These are phyloP conservation scores for Addax nasomaculatus DNA, from an alignment of 2,113 vertebrate species.

Conservation along the genomic window DNA sequence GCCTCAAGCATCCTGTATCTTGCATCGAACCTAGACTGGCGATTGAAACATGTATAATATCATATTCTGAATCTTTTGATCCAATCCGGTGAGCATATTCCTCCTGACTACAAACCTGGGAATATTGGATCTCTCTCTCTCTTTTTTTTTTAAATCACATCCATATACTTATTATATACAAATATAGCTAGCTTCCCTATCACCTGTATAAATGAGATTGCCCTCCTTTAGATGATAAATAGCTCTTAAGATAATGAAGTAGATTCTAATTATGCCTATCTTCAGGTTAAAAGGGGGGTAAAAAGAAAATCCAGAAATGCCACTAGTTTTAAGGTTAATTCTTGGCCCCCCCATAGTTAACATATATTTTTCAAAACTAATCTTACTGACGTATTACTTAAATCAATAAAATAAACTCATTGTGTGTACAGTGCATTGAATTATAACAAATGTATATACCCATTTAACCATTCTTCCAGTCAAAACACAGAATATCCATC, in stretches of 20 bases:
- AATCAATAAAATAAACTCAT: not conserved
- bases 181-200: not conserved
- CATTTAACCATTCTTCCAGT: not conserved
- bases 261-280: not conserved
- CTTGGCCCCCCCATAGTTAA: not conserved
- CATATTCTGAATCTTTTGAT: not conserved
- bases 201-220: not conserved
- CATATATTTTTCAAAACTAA: not conserved
- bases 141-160: not conserved
- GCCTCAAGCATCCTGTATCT: no score
- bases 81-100: not conserved
- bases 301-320: not conserved
- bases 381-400: not conserved
- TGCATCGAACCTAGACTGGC: no score
- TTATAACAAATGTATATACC: not conserved
- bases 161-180: not conserved
- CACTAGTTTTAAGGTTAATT: not conserved
- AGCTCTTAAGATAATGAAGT: not conserved
- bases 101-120: not conserved
- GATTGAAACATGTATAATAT: no score
- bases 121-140: not conserved
- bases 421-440: not conserved
- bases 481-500: not conserved
- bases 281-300: not conserved
- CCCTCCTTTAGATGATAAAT: not conserved